Evolutionary conservation across 2,888 invertebrate genomes (phyloP).

Genomic region (Dolichomitus sp.): DNA sequence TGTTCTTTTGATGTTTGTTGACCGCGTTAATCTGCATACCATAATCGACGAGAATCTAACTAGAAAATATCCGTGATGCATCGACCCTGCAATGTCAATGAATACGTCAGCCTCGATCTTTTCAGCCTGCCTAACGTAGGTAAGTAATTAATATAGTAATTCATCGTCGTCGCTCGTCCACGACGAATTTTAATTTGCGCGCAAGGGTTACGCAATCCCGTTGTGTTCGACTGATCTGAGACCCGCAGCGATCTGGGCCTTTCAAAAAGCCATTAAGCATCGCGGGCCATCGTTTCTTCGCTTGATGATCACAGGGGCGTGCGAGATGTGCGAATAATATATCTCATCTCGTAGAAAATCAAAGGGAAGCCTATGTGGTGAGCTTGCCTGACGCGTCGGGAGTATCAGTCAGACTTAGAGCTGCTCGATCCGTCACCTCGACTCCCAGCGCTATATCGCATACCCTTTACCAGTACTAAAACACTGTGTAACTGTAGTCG

Average conservation of each 20-base stretch:
- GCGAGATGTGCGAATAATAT: constrained; percentile 78
- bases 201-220: constrained; percentile 35
- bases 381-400: constrained; percentile 67
- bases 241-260: constrained; percentile 68
- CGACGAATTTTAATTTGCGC: constrained; percentile 60
- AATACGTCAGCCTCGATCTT: constrained; percentile 34
- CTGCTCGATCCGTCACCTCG: constrained; percentile 83
- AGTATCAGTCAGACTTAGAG: constrained; percentile 85
- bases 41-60: constrained; percentile 41
- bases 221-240: constrained; percentile 7
- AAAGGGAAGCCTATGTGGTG: constrained; percentile 81
- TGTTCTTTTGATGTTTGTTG: too few relatives aligned
- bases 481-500: constrained; percentile 21
- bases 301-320: constrained; percentile 81
- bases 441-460: constrained; percentile 36
- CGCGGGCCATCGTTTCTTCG: constrained; percentile 68
- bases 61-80: constrained; percentile 9
- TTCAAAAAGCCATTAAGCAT: constrained; percentile 84
- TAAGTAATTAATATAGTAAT: constrained; percentile 62
- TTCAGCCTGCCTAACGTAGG: constrained; percentile 7
- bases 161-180: constrained; percentile 58
- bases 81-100: constrained; percentile 10
- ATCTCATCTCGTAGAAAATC: constrained; percentile 79
- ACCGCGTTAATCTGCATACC: constrained; percentile 37
- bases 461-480: constrained; percentile 25